phyloP scores from a whole-genome alignment of 2,113 vertebrate species.

The Psettodes erumei region DNA sequence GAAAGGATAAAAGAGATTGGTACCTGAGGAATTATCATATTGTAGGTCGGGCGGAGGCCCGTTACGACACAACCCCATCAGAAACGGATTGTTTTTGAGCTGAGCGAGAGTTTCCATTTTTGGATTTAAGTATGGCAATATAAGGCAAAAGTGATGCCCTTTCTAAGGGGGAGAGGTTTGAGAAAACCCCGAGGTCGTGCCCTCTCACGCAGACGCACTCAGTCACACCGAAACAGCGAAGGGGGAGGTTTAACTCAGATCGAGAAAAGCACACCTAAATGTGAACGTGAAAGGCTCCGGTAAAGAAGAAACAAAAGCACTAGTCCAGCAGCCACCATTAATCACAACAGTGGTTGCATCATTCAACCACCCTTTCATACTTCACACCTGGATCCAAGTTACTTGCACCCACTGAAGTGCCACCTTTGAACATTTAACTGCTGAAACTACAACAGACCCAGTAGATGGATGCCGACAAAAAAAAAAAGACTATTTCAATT shows the following conservation, averaged over 20 bases:
- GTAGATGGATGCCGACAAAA: neutral
- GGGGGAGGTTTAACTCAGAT: neutral
- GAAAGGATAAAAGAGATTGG: neutral
- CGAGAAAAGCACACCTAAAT: neutral
- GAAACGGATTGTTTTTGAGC: slow-evolving; percentile 83
- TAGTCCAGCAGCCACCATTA: neutral
- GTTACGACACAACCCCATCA: slow-evolving; percentile 85
- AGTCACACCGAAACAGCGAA: slow-evolving; percentile 26
- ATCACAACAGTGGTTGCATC: neutral
- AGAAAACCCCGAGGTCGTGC: slow-evolving; percentile 62
- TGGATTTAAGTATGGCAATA: slow-evolving; percentile 18
- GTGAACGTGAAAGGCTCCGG: neutral
- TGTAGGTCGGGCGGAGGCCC: slow-evolving; percentile 85
- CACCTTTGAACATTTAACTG: neutral
- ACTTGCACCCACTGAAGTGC: neutral
- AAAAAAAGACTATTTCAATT: neutral
- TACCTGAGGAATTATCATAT: slow-evolving; percentile 90
- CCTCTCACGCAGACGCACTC: slow-evolving; percentile 40
- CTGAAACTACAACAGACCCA: neutral
- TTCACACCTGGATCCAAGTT: neutral
- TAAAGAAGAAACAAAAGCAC: slow-evolving; percentile 12
- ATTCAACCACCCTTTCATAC: too few relatives aligned
- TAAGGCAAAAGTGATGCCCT: slow-evolving; percentile 84
- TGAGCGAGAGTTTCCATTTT: slow-evolving; percentile 87
- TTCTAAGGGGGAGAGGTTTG: slow-evolving; percentile 91